These are phyloP conservation scores for Equus quagga DNA, from an alignment of 2,113 vertebrate species.

Conservation along the genomic window DNA sequence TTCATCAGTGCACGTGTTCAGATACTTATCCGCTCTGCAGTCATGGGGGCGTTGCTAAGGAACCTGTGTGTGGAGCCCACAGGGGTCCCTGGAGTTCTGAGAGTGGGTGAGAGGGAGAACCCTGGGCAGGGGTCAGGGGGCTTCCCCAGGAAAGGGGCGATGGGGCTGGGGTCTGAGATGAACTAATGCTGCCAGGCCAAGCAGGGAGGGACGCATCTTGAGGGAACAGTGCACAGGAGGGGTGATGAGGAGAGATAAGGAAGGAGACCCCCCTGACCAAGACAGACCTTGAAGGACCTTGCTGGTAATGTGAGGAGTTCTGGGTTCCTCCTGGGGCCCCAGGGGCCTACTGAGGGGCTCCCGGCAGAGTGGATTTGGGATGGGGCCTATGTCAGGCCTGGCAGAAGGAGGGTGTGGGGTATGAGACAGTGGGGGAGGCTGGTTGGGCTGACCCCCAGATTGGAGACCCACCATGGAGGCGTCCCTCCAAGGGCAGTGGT, in stretches of 20 bases:
- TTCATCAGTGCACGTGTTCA: rapidly evolving
- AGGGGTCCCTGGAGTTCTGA: neutral
- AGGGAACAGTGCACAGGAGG: neutral
- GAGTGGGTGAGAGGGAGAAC: neutral
- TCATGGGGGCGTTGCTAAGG: no score
- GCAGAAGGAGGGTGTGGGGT: neutral
- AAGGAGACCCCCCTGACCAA: neutral
- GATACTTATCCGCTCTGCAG: neutral
- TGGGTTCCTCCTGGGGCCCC: neutral
- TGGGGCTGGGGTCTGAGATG: rapidly evolving
- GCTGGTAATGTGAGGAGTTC: rapidly evolving
- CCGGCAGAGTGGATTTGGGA: neutral
- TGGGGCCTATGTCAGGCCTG: neutral
- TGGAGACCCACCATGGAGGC: neutral
- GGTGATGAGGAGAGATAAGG: neutral
- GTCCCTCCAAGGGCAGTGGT: no score
- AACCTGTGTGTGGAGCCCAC: neutral
- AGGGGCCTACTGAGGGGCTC: neutral
- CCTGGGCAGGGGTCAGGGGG: neutral
- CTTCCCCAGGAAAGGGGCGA: neutral
- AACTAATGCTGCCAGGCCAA: neutral
- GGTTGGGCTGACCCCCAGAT: rapidly evolving
- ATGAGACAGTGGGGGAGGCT: rapidly evolving
- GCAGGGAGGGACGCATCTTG: neutral
- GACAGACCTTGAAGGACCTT: neutral